A percentile compares a stretch with the other conserved stretches of the same genome.
Evolutionary conservation across 2,888 invertebrate species (phyloP).

Genomic region (Perizoma affinitatum): DNA sequence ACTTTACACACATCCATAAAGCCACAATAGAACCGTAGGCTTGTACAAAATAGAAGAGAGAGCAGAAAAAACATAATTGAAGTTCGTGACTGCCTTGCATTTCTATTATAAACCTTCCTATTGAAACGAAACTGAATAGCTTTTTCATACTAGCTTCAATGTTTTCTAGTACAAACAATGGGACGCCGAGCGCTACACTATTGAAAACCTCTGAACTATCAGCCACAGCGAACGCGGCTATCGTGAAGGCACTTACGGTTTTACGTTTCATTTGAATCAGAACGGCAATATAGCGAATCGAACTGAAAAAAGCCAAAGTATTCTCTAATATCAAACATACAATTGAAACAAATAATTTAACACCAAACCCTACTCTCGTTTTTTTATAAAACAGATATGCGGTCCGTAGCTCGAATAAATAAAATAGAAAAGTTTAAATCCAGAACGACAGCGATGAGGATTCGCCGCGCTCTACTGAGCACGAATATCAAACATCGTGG

Average conservation of each 20-base stretch:
- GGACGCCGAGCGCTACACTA: constrained; percentile 26
- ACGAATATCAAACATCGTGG: constrained; percentile 47
- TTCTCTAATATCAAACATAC: too few species aligned
- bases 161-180: constrained; percentile 32
- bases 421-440: constrained; percentile 48
- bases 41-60: constrained; percentile 18
- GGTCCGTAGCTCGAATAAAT: constrained; percentile 25
- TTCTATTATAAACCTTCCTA: constrained; percentile 26
- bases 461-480: constrained; percentile 46
- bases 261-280: constrained; percentile 9
- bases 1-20: constrained; percentile 23
- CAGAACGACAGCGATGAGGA: constrained; percentile 42
- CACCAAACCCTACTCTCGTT: neutral
- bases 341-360: too few species aligned
- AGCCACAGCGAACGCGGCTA: constrained; percentile 19
- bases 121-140: constrained; percentile 32
- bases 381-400: constrained; percentile 7
- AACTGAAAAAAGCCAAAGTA: too few species aligned
- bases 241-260: constrained; percentile 7
- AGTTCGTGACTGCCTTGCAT: constrained; percentile 30
- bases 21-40: constrained; percentile 21
- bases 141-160: constrained; percentile 30
- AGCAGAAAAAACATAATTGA: constrained; percentile 27
- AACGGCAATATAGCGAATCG: too few species aligned
- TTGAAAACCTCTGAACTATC: constrained; percentile 33